A percentile compares a stretch with the other conserved stretches of the same genome.
phyloP scores from a whole-genome alignment of 2,113 vertebrate species.

The Zapus hudsonius region DNA sequence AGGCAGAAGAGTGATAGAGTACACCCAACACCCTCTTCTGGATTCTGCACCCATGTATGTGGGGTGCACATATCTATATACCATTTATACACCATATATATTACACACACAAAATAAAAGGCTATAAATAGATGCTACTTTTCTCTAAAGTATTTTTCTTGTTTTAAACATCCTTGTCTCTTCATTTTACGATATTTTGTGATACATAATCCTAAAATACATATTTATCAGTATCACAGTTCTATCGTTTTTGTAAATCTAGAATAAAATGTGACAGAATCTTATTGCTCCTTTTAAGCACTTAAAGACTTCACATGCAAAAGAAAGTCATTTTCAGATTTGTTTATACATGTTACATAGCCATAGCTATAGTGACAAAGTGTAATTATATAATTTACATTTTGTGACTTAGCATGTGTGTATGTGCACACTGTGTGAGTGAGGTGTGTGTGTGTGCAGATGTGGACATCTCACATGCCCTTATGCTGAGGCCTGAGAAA shows the following conservation, averaged over 20 bases:
- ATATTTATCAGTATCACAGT: background rate
- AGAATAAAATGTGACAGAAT: background rate
- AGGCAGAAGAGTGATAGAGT: too few relatives aligned
- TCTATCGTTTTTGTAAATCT: background rate
- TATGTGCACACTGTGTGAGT: background rate
- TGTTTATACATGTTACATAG: background rate
- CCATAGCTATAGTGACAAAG: background rate
- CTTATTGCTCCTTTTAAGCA: background rate
- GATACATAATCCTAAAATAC: background rate
- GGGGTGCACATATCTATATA: too few relatives aligned
- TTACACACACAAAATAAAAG: too few relatives aligned
- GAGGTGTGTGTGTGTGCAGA: too few relatives aligned
- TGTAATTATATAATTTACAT: background rate
- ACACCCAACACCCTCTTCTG: too few relatives aligned
- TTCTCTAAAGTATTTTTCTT: background rate
- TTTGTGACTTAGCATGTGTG: background rate
- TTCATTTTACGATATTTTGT: background rate
- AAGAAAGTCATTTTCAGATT: background rate
- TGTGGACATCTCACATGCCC: too few relatives aligned
- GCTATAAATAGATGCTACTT: background rate
- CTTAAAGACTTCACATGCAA: background rate
- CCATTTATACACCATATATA: too few relatives aligned
- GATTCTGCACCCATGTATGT: too few relatives aligned
- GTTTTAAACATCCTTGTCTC: background rate
- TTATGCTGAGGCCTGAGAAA: too few relatives aligned